These are phyloP conservation scores for Mesorhabditis sp. DNA, from an alignment of 2,888 invertebrate genomes.

Conservation along the genomic window DNA sequence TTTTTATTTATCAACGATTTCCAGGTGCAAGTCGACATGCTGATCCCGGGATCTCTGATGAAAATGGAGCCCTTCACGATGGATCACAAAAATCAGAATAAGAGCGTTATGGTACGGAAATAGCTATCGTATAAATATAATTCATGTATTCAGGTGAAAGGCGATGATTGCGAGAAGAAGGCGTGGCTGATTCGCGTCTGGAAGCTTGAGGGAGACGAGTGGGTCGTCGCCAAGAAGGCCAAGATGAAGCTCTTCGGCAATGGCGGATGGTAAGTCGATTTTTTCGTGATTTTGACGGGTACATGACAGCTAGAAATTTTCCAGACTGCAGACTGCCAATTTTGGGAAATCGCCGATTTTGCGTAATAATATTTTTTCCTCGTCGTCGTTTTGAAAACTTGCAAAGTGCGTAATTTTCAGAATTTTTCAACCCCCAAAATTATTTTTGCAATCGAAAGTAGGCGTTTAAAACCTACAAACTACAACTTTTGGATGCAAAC, in stretches of 20 bases:
- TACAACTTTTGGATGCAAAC: no score
- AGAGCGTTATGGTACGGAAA: background rate
- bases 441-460: no score
- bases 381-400: no score
- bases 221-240: constrained; percentile 32
- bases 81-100: background rate
- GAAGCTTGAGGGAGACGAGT: constrained; percentile 18
- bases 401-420: no score
- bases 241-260: constrained; percentile 33
- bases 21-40: background rate
- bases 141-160: constrained; percentile 19
- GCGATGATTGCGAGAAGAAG: constrained; percentile 31
- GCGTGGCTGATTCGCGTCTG: constrained; percentile 29
- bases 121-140: no score
- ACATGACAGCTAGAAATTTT: background rate
- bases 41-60: background rate
- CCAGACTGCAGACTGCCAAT: background rate
- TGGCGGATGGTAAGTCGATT: constrained; percentile 21
- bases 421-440: no score
- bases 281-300: background rate
- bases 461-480: no score
- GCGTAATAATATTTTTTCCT: no score
- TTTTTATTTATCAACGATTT: no score
- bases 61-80: constrained; percentile 3
- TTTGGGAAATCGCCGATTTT: background rate